phyloP scores from a whole-genome alignment of 2,113 vertebrate genomes.

The Hemiprocne comata region DNA sequence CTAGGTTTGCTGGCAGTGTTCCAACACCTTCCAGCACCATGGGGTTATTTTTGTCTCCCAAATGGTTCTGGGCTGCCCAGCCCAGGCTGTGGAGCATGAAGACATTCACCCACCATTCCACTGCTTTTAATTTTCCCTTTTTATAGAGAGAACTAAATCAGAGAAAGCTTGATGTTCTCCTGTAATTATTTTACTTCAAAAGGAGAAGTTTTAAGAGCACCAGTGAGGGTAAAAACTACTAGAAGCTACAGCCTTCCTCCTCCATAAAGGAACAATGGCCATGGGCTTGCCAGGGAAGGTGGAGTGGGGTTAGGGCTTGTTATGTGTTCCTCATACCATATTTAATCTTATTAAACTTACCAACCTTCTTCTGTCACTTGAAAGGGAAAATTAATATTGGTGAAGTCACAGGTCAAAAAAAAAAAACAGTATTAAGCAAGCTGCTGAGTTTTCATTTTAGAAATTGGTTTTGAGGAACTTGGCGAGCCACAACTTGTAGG shows the following conservation, averaged over 20 bases:
- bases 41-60: neutral
- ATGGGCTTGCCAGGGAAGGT: neutral
- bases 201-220: neutral
- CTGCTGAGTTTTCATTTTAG: neutral
- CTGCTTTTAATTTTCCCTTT: neutral
- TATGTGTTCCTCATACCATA: neutral
- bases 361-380: neutral
- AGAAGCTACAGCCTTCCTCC: neutral
- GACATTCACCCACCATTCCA: neutral
- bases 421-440: neutral
- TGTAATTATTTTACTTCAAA: neutral
- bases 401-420: neutral
- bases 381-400: neutral
- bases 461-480: neutral
- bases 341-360: neutral
- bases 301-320: neutral
- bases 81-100: neutral
- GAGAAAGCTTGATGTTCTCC: neutral
- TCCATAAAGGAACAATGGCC: fast-evolving
- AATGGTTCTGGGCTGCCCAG: neutral
- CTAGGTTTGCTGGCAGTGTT: neutral
- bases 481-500: neutral
- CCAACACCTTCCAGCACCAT: neutral
- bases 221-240: neutral
- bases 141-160: neutral